A percentile compares a stretch with the other conserved stretches of the same genome.
phyloP scores from a whole-genome alignment of 2,888 invertebrate species.

The Drosophila barbarae region DNA sequence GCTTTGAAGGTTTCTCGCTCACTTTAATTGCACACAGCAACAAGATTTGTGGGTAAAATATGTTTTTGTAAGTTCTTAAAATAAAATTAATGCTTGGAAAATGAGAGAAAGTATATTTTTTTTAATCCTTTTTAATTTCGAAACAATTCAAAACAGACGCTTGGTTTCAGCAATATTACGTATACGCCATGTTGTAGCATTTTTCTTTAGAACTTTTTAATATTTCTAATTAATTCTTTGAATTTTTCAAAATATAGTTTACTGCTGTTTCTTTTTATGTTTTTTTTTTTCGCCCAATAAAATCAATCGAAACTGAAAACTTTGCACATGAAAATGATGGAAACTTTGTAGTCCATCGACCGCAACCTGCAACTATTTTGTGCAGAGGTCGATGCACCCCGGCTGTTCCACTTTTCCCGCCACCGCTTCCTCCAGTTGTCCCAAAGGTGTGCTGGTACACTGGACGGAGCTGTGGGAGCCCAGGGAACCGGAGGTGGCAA shows the following conservation, averaged over 20 bases:
- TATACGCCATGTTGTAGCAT: not conserved
- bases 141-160: too few species aligned
- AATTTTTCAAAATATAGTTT: too few species aligned
- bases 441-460: not conserved
- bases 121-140: too few species aligned
- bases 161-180: not conserved
- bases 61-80: too few species aligned
- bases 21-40: constrained; percentile 21
- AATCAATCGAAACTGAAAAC: constrained; percentile 19
- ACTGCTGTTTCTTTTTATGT: too few species aligned
- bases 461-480: not conserved
- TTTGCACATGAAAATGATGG: constrained; percentile 15
- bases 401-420: constrained; percentile 13
- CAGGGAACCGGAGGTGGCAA: not conserved
- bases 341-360: constrained; percentile 13
- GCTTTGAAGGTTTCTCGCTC: constrained; percentile 31
- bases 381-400: constrained; percentile 7
- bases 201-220: not conserved
- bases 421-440: not conserved
- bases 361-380: constrained; percentile 4
- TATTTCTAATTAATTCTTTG: not conserved
- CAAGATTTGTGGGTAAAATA: too few species aligned
- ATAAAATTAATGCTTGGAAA: not conserved
- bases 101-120: too few species aligned
- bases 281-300: not conserved